Percentiles rank a stretch among this genome's conserved stretches.
Evolutionary conservation across 2,888 invertebrate genomes (phyloP).

Genomic region (Agapostemon virescens): DNA sequence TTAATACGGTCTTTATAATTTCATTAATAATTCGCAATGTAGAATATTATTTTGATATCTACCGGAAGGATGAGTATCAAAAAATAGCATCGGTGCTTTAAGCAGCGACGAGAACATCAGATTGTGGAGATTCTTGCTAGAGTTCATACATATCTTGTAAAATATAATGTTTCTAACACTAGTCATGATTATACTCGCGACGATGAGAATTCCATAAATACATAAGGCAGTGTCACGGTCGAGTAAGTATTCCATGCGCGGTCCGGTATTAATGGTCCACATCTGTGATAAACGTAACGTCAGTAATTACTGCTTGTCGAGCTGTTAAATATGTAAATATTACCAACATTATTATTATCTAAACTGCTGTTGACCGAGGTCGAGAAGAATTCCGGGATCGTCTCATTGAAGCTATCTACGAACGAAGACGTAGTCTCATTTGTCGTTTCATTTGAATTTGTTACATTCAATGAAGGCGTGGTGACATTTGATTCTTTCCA

Average conservation of each 20-base stretch:
- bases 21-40: neutral
- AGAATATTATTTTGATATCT: slow-evolving; percentile 67
- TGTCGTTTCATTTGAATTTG: neutral
- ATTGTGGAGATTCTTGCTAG: slow-evolving; percentile 89
- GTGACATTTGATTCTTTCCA: neutral
- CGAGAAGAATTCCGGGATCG: neutral
- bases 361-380: slow-evolving; percentile 23
- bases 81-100: slow-evolving; percentile 90
- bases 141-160: slow-evolving; percentile 88
- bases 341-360: slow-evolving; percentile 50
- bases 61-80: slow-evolving; percentile 92
- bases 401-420: slow-evolving; percentile 26
- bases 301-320: neutral
- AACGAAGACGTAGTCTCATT: neutral
- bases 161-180: slow-evolving; percentile 86
- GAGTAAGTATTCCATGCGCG: slow-evolving; percentile 26
- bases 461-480: neutral
- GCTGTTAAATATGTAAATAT: neutral
- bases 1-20: neutral
- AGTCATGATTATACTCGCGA: slow-evolving; percentile 84
- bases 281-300: slow-evolving; percentile 36
- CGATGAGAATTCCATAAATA: slow-evolving; percentile 84
- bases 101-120: slow-evolving; percentile 89
- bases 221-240: slow-evolving; percentile 70
- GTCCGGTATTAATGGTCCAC: slow-evolving; percentile 20